Conservation (phyloP, 2,113 vertebrate genomes). For the Copsychus sechellarum region DNA sequence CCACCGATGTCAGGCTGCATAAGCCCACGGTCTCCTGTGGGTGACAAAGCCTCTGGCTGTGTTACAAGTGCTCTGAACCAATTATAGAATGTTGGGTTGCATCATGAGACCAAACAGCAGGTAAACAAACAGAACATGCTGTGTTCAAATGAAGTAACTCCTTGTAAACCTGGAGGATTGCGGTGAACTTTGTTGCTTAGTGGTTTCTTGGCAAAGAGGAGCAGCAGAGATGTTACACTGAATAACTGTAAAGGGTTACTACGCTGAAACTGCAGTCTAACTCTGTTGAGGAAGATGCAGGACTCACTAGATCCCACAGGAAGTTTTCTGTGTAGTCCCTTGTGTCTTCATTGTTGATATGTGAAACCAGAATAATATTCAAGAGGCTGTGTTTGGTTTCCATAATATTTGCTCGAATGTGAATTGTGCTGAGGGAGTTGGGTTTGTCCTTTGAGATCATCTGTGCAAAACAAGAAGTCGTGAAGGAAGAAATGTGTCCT, state of each 20-base stretch:
- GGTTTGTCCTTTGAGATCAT: neutral
- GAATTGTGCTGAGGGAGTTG: neutral
- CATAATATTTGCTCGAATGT: neutral
- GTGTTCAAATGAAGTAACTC: neutral
- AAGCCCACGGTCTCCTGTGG: neutral
- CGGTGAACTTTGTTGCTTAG: neutral
- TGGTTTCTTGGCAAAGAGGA: neutral
- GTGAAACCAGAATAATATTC: neutral
- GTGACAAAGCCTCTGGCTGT: neutral
- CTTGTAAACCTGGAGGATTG: neutral
- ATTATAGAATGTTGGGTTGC: neutral
- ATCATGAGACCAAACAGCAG: neutral
- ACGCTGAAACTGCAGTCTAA: neutral
- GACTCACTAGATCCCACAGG: neutral
- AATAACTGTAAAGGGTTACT: neutral
- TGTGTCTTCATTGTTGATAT: neutral
- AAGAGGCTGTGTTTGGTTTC: neutral
- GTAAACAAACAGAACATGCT: neutral
- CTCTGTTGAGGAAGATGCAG: neutral
- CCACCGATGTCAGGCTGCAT: neutral
- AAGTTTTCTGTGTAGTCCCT: neutral
- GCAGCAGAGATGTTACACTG: neutral
- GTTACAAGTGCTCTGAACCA: neutral
- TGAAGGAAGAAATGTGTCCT: neutral
- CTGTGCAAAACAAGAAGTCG: neutral